Conservation (phyloP, 2,113 vertebrate species). For the Camarhynchus parvulus region DNA sequence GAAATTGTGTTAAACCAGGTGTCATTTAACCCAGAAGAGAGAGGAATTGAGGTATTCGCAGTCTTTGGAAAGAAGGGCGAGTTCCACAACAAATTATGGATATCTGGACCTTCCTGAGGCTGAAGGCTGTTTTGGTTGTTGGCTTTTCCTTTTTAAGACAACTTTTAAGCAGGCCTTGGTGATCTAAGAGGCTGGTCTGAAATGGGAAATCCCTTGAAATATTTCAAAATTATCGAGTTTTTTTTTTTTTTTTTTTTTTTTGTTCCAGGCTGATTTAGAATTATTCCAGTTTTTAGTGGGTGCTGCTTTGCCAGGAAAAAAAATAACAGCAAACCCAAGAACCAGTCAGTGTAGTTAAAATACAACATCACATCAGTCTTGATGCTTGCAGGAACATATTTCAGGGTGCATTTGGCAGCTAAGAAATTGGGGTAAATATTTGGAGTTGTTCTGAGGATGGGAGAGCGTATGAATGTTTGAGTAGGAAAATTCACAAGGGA, state of each 20-base stretch:
- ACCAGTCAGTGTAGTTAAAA: neutral
- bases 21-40: neutral
- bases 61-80: neutral
- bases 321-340: neutral
- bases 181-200: neutral
- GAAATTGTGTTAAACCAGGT: neutral
- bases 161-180: neutral
- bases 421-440: neutral
- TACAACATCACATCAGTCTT: neutral
- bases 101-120: neutral
- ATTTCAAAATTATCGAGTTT: neutral
- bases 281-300: neutral
- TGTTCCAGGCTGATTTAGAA: neutral
- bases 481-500: neutral
- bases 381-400: neutral
- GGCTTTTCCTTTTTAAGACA: neutral
- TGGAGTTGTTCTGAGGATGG: neutral
- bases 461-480: neutral
- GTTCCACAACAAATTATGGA: neutral
- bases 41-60: accelerated
- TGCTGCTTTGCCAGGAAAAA: neutral
- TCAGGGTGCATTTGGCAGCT: neutral
- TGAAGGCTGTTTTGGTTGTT: neutral
- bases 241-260: accelerated
- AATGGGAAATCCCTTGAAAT: neutral